Evolutionary conservation across 2,888 invertebrate species (phyloP), one percentile per base, ranked within the genome.

Genomic region (Gasteruption jaculator): DNA sequence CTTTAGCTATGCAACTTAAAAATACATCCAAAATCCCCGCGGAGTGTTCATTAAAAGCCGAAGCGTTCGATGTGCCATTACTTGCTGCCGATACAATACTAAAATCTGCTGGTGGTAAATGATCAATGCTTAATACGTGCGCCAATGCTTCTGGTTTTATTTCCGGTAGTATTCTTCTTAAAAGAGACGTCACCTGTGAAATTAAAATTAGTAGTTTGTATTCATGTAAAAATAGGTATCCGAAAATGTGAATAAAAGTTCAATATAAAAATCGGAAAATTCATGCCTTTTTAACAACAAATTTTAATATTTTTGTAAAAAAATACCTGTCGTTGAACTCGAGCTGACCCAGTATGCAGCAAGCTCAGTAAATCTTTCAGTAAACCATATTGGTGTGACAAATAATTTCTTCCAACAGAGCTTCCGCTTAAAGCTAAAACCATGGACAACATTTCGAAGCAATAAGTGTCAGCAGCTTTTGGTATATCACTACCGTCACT

Each of bases 371-470:
- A 73, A 71, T 95, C 93, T 22, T 84, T 80, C 2, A 95, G 74
- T 35, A 96, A 72, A 19, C 86, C 89, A 33, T 85, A 82, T 59
- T 94, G 92, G 62, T 92, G 91, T 0, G 94, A 90, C 10, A 96
- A 74, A 68, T 95, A 94, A 1, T 86, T 82, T 19, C 93, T 78
- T 0, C 95, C 95, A 0, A 94, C 91, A 0, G 85, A 80, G 54
- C 93, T 94, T 3, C 95, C 95, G 49, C 93, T 94, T 27, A 96
- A 72, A 0, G 96, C 95, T 56, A 94, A 71, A 34, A 91, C 94
- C 86, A 95, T 86, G 4, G 93, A 93, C 15, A 96, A 74, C 90
- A 96, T 91, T 76, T 96, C 95, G 65, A 95, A 96, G 73, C 95
- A 95, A 70, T 94, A 96, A n/a, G 91, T 91, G 69, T 96, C 95